phyloP scores from a whole-genome alignment of 2,888 invertebrate species.

The Pseudolycoriella hygida region DNA sequence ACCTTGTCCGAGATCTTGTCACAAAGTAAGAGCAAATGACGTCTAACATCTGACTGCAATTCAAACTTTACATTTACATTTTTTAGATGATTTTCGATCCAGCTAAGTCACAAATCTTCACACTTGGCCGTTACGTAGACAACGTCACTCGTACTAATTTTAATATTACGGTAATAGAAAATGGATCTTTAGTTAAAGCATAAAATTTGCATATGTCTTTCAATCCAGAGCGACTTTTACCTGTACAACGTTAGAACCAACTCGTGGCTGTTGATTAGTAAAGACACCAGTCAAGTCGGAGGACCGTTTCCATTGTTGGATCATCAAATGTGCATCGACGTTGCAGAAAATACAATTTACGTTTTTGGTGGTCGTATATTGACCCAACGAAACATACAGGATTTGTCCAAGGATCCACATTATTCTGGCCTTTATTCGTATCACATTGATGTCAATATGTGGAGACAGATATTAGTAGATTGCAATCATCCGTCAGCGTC shows the following conservation, averaged over 20 bases:
- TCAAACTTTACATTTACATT: no score
- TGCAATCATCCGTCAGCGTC: constrained; percentile 31
- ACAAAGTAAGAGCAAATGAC: constrained; percentile 34
- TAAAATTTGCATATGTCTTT: constrained; percentile 10
- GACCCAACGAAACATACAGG: constrained; percentile 20
- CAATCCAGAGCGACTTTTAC: constrained; percentile 59
- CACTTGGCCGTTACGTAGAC: constrained; percentile 68
- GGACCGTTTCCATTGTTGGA: constrained; percentile 77
- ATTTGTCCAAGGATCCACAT: constrained; percentile 35
- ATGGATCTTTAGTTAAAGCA: neutral
- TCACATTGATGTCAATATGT: constrained; percentile 68
- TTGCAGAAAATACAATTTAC: constrained; percentile 62
- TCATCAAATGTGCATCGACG: constrained; percentile 81
- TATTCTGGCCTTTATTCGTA: constrained; percentile 79
- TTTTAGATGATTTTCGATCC: constrained; percentile 58
- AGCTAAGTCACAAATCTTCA: constrained; percentile 56
- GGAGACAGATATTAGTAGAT: constrained; percentile 60
- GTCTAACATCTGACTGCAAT: no score
- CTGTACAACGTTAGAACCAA: constrained; percentile 53
- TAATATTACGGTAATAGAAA: no score
- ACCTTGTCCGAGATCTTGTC: constrained; percentile 70
- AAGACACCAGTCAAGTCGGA: constrained; percentile 62
- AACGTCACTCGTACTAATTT: constrained; percentile 39
- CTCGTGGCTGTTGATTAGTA: constrained; percentile 59
- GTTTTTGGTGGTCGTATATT: constrained; percentile 74